Percentiles rank a stretch among this genome's conserved stretches.
These are phyloP conservation scores for Cinclus mexicanus DNA, from an alignment of 2,113 vertebrate genomes.

Conservation along the genomic window DNA sequence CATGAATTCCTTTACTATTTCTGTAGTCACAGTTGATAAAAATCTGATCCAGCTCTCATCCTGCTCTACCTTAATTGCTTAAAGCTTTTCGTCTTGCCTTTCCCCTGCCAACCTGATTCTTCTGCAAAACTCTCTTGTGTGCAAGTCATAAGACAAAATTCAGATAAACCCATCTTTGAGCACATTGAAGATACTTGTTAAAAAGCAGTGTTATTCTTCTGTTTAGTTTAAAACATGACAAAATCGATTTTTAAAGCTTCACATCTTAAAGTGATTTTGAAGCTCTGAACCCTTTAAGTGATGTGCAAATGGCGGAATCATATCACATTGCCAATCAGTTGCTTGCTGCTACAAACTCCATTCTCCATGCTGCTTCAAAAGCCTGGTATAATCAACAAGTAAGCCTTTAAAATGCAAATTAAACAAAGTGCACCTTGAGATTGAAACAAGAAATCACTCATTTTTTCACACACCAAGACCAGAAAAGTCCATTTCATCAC, in stretches of 20 bases:
- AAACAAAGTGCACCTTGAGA: slow-evolving; percentile 27
- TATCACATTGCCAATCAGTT: slow-evolving; percentile 25
- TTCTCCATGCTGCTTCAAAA: slow-evolving; percentile 45
- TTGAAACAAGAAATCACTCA: neutral
- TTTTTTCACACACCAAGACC: neutral
- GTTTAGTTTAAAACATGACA: slow-evolving; percentile 23
- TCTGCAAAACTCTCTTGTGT: neutral
- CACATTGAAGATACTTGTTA: neutral
- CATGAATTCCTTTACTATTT: neutral
- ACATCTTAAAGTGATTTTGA: slow-evolving; percentile 23
- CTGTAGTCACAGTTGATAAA: neutral
- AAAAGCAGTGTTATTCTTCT: neutral
- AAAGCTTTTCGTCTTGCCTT: neutral
- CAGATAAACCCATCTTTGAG: neutral
- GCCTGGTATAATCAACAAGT: slow-evolving; percentile 10
- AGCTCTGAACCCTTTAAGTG: slow-evolving; percentile 12
- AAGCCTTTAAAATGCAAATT: slow-evolving; percentile 56
- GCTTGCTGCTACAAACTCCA: neutral
- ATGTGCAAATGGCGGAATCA: slow-evolving; percentile 24
- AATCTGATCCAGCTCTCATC: neutral
- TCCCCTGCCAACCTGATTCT: neutral
- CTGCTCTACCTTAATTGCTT: neutral
- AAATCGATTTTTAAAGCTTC: slow-evolving; percentile 37
- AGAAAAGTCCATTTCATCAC: neutral
- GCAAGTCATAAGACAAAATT: neutral